These are phyloP conservation scores for Aphelenchoides besseyi DNA, from an alignment of 1,140 invertebrate species.

Conservation along the genomic window DNA sequence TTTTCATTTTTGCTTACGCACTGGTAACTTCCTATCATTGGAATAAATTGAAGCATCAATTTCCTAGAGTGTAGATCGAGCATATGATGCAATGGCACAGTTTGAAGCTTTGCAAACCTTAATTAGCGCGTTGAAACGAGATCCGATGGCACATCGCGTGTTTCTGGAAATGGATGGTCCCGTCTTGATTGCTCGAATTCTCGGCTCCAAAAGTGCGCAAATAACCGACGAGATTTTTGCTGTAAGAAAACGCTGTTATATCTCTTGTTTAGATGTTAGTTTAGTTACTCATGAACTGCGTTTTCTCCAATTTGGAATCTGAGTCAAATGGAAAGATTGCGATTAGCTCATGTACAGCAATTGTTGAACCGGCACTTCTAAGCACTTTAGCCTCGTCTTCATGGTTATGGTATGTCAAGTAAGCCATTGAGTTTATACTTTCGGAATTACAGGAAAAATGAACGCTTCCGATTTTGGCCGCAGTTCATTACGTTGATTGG, in stretches of 20 bases:
- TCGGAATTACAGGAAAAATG: constrained; percentile 30
- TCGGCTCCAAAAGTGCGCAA: constrained; percentile 33
- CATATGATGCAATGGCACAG: constrained; percentile 23
- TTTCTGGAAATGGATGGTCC: constrained; percentile 33
- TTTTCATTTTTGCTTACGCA: constrained; percentile 45
- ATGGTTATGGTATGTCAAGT: constrained; percentile 30
- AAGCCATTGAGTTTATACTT: too few species aligned
- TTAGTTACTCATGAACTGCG: constrained; percentile 31
- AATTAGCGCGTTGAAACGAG: constrained; percentile 37
- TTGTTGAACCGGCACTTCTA: constrained; percentile 35
- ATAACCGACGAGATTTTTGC: constrained; percentile 24
- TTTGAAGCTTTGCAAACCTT: constrained; percentile 28
- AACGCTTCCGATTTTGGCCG: constrained; percentile 34
- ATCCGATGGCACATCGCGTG: constrained; percentile 32
- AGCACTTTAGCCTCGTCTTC: constrained; percentile 34
- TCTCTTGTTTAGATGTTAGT: constrained; percentile 22
- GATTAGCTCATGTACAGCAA: constrained; percentile 25
- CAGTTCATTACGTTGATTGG: constrained; percentile 24
- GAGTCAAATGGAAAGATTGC: constrained; percentile 17
- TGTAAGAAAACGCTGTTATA: constrained; percentile 5
- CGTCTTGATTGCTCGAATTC: constrained; percentile 32
- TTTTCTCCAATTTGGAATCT: constrained; percentile 40
- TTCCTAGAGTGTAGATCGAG: constrained; percentile 43
- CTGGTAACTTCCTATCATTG: constrained; percentile 33
- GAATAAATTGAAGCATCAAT: neutral